A percentile compares a stretch with the other conserved stretches of the same genome.
Conservation (phyloP, 2,113 vertebrate species). For the Hippocampus barbouri region DNA sequence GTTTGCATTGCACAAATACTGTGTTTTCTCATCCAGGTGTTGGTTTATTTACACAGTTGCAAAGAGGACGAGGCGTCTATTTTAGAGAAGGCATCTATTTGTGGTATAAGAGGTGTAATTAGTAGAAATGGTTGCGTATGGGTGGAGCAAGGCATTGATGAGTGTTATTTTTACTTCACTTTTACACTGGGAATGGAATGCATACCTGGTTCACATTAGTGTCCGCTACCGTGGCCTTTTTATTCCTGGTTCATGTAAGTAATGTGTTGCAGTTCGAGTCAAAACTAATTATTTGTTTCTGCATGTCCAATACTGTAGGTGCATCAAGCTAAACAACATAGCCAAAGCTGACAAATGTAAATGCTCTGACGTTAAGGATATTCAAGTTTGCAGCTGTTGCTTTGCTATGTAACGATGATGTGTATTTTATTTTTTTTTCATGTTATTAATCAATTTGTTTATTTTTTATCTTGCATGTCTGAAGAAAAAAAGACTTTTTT, state of each 20-base stretch:
- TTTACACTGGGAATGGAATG: not conserved
- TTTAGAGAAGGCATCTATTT: not conserved
- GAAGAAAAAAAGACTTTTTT: not conserved
- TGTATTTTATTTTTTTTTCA: not conserved
- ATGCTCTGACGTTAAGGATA: not conserved
- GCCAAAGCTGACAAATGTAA: not conserved
- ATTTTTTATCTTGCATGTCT: not conserved
- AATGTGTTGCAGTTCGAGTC: not conserved
- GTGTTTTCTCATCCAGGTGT: not conserved
- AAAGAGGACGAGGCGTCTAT: not conserved
- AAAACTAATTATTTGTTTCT: not conserved
- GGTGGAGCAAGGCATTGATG: not conserved
- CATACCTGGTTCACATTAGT: not conserved
- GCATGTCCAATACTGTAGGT: not conserved
- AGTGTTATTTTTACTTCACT: not conserved
- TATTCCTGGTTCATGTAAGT: not conserved
- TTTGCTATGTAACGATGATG: not conserved
- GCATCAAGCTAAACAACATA: not conserved
- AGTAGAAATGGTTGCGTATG: not conserved
- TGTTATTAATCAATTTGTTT: too few relatives aligned
- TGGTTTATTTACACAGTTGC: not conserved
- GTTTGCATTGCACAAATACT: constrained; percentile 13
- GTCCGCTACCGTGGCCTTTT: not conserved
- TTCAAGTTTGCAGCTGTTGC: not conserved
- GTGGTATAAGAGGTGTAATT: not conserved